These are phyloP conservation scores for Pteruthius melanotis DNA, from an alignment of 2,113 vertebrate genomes.

Conservation along the genomic window DNA sequence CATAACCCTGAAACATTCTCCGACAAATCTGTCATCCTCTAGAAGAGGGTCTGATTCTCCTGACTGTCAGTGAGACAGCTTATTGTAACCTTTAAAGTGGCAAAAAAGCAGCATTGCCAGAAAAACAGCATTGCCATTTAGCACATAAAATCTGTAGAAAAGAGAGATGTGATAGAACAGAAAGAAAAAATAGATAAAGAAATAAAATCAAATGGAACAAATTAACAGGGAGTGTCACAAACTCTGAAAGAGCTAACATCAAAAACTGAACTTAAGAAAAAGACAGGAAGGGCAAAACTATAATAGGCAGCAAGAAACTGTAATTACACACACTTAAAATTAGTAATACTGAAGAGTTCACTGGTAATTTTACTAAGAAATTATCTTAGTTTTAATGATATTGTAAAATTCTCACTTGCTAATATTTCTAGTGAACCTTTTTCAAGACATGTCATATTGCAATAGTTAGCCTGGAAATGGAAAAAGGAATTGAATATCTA, in stretches of 20 bases:
- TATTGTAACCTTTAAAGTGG: not conserved
- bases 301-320: not conserved
- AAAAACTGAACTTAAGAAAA: not conserved
- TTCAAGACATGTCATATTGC: not conserved
- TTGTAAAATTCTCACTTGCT: not conserved
- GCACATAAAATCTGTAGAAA: not conserved
- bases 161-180: not conserved
- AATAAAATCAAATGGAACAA: not conserved
- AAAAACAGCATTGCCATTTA: not conserved
- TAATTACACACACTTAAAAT: not conserved
- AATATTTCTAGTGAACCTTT: not conserved
- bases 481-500: not conserved
- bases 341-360: not conserved
- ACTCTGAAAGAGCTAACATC: not conserved
- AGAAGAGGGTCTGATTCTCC: not conserved
- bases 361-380: not conserved
- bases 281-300: not conserved
- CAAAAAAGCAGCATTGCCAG: not conserved
- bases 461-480: not conserved
- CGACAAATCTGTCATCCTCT: not conserved
- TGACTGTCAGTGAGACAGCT: not conserved
- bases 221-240: not conserved
- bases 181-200: not conserved
- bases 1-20: not conserved
- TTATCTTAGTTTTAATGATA: not conserved